A percentile compares a stretch with the other conserved stretches of the same genome.
phyloP scores from a whole-genome alignment of 2,797 vertebrate species.

The Pseudochaenichthys georgianus region DNA sequence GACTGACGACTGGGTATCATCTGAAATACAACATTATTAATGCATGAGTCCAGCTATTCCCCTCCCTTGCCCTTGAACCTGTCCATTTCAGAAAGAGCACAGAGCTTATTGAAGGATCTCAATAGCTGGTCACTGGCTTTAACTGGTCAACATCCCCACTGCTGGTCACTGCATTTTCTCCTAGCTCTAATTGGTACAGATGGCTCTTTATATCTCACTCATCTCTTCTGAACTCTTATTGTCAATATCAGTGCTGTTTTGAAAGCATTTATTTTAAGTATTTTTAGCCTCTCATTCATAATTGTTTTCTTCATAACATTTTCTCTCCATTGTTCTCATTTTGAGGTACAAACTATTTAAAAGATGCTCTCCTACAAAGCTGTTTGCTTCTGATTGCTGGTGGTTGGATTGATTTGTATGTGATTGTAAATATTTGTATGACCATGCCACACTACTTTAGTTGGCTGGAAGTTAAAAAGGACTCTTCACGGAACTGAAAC shows the following conservation, averaged over 20 bases:
- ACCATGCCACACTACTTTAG: conserved; percentile 93
- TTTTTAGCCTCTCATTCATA: conserved; percentile 80
- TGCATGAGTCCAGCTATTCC: conserved; percentile 87
- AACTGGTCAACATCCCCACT: conserved; percentile 74
- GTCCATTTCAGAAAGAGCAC: conserved; percentile 75
- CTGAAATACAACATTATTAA: conserved; percentile 89
- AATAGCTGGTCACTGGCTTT: conserved; percentile 66
- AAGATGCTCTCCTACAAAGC: conserved; percentile 83
- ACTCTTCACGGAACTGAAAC: conserved; percentile 97
- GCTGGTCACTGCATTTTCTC: conserved; percentile 91
- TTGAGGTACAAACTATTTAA: conserved; percentile 87
- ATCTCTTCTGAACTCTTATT: conserved; percentile 53
- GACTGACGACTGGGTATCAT: conserved; percentile 89
- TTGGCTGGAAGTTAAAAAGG: conserved; percentile 93
- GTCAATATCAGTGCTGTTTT: conserved; percentile 77
- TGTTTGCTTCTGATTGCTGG: conserved; percentile 87
- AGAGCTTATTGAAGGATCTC: conserved; percentile 73
- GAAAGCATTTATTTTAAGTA: conserved; percentile 87
- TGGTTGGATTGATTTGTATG: conserved; percentile 84
- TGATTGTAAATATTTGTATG: conserved; percentile 89
- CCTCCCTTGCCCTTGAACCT: conserved; percentile 87
- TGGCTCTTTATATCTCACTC: conserved; percentile 76
- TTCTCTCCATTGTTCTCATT: conserved; percentile 72
- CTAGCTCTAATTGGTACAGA: conserved; percentile 88
- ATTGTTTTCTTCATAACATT: conserved; percentile 73